These are phyloP conservation scores for Scomber scombrus DNA, from an alignment of 2,113 vertebrate species.

Conservation along the genomic window DNA sequence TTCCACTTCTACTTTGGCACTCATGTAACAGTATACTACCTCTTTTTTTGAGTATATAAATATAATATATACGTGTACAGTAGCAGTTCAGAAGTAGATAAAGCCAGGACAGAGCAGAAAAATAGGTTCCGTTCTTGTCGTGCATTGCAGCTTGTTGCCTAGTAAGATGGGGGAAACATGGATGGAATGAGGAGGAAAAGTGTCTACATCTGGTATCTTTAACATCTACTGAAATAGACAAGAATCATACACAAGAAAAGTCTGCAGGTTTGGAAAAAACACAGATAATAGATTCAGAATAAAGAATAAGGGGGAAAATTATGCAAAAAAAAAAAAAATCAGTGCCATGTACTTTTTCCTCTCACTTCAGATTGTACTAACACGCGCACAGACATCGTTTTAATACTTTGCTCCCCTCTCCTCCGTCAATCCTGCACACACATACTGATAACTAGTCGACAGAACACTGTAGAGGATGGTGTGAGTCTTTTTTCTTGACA, in stretches of 20 bases:
- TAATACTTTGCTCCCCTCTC: slow-evolving; percentile 30
- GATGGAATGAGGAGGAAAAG: slow-evolving; percentile 19
- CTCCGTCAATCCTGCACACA: slow-evolving; percentile 45
- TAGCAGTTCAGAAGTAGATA: slow-evolving; percentile 71
- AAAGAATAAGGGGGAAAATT: slow-evolving; percentile 14
- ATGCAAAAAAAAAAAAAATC: slow-evolving; percentile 34
- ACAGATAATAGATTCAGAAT: slow-evolving; percentile 30
- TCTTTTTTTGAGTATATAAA: slow-evolving; percentile 72
- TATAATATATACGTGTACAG: slow-evolving; percentile 64
- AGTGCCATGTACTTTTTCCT: slow-evolving; percentile 12
- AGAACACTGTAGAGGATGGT: slow-evolving; percentile 52
- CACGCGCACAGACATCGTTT: slow-evolving; percentile 11
- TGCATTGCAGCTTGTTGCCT: slow-evolving; percentile 72
- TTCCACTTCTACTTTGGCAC: slow-evolving; percentile 83
- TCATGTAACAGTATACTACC: slow-evolving; percentile 74
- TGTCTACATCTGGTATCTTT: slow-evolving; percentile 20
- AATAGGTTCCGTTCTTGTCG: slow-evolving; percentile 59
- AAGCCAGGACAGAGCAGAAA: slow-evolving; percentile 64
- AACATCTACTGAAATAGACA: slow-evolving; percentile 54
- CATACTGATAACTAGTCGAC: slow-evolving; percentile 48
- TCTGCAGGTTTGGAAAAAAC: slow-evolving; percentile 41
- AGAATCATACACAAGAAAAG: slow-evolving; percentile 55
- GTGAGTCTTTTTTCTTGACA: slow-evolving; percentile 50
- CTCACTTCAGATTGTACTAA: slow-evolving; percentile 23
- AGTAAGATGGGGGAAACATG: slow-evolving; percentile 9